A percentile compares a stretch with the other conserved stretches of the same genome.
Conservation (phyloP, 1,140 invertebrate species). For the Euglossa dilemma region DNA sequence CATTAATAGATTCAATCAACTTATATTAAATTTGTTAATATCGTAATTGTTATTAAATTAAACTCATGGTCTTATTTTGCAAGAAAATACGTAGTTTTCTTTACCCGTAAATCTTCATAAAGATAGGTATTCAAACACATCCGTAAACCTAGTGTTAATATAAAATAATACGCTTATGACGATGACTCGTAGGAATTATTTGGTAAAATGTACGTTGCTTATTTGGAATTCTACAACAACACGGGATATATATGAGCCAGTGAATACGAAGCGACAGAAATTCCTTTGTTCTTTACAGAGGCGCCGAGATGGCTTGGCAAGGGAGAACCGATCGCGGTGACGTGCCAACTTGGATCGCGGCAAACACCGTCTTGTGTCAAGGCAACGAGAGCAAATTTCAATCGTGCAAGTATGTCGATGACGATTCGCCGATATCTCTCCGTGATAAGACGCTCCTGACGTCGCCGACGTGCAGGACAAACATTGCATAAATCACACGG, state of each 20-base stretch:
- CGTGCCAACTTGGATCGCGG: constrained; percentile 76
- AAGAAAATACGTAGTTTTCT: too few relatives aligned
- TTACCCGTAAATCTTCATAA: too few relatives aligned
- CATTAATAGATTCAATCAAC: too few relatives aligned
- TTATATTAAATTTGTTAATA: too few relatives aligned
- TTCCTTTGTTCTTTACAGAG: constrained; percentile 75
- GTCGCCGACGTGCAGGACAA: background rate
- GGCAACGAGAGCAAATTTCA: constrained; percentile 82
- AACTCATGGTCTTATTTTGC: too few relatives aligned
- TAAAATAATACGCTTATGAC: background rate
- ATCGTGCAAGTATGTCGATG: constrained; percentile 76
- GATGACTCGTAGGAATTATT: background rate
- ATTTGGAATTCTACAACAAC: background rate
- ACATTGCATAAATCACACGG: background rate
- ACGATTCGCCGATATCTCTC: background rate
- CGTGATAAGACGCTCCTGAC: background rate
- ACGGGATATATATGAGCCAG: background rate
- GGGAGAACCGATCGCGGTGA: constrained; percentile 73
- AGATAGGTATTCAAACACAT: too few relatives aligned
- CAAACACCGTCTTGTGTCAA: constrained; percentile 79
- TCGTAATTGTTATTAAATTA: too few relatives aligned
- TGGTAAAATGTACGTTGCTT: background rate
- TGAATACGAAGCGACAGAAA: constrained; percentile 3
- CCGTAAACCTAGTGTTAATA: too few relatives aligned
- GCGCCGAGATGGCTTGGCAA: constrained; percentile 83